phyloP scores from a whole-genome alignment of 2,888 invertebrate genomes.

The Lordiphosa fenestrarum region DNA sequence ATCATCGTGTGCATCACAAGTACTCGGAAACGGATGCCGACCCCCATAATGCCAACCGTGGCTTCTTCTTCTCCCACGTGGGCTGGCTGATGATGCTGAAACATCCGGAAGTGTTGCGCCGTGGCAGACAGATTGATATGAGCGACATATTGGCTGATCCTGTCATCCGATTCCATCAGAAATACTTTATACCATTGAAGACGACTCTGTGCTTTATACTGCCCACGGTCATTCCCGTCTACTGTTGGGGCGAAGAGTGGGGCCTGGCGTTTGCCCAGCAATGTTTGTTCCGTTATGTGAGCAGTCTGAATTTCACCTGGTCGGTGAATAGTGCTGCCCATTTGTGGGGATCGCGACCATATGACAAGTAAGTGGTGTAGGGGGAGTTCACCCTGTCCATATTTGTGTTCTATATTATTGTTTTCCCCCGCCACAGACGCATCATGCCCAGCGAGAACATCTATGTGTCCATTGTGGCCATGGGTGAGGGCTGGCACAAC shows the following conservation, averaged over 20 bases:
- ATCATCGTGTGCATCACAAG: slow-evolving; percentile 90
- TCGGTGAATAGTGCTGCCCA: slow-evolving; percentile 94
- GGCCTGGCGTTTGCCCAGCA: slow-evolving; percentile 85
- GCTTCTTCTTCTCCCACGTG: slow-evolving; percentile 95
- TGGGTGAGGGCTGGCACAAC: slow-evolving; percentile 97
- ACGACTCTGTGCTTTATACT: slow-evolving; percentile 86
- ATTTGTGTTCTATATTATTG: too few relatives aligned
- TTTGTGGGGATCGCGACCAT: slow-evolving; percentile 87
- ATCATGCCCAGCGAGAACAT: slow-evolving; percentile 90
- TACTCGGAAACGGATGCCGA: slow-evolving; percentile 92
- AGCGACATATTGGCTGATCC: slow-evolving; percentile 90
- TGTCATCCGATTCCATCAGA: slow-evolving; percentile 88
- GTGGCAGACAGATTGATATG: slow-evolving; percentile 91
- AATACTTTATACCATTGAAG: slow-evolving; percentile 86
- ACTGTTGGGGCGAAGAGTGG: slow-evolving; percentile 87
- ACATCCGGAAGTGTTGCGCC: slow-evolving; percentile 90
- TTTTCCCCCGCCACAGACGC: slow-evolving; percentile 80
- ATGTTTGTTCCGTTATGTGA: slow-evolving; percentile 86
- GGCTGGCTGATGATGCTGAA: slow-evolving; percentile 96
- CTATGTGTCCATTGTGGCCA: slow-evolving; percentile 86
- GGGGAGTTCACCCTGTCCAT: neutral
- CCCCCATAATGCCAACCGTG: slow-evolving; percentile 89
- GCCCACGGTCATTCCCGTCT: slow-evolving; percentile 86
- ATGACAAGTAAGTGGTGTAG: slow-evolving; percentile 83
- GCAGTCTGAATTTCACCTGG: slow-evolving; percentile 92